Evolutionary conservation across 2,888 invertebrate genomes (phyloP).

Genomic region (Vesta saturnalis): DNA sequence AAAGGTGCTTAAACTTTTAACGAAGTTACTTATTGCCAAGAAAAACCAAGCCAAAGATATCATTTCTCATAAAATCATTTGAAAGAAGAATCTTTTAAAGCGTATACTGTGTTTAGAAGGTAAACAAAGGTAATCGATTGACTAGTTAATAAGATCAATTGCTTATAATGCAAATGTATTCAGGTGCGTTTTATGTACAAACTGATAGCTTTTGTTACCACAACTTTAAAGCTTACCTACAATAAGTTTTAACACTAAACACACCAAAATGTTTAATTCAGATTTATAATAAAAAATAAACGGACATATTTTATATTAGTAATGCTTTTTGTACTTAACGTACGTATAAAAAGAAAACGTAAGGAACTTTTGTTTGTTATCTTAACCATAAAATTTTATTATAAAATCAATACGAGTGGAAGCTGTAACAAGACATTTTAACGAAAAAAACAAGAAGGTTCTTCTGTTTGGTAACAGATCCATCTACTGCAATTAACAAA

Average conservation of each 20-base stretch:
- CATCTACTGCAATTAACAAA: slow-evolving; percentile 12
- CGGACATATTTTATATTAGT: neutral
- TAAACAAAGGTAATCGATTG: neutral
- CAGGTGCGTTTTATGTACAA: neutral
- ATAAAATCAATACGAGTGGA: slow-evolving; percentile 8
- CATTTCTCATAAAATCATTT: neutral
- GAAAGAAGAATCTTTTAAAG: neutral
- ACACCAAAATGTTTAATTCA: neutral
- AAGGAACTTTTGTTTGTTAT: neutral
- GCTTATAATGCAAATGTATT: neutral
- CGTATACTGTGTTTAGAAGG: neutral
- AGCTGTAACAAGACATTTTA: neutral
- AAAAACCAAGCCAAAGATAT: neutral
- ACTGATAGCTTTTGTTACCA: neutral
- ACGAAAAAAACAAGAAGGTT: neutral
- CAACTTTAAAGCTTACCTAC: neutral
- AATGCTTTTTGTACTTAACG: neutral
- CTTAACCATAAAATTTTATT: slow-evolving; percentile 4
- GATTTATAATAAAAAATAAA: neutral
- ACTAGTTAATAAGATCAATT: neutral
- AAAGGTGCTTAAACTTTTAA: neutral
- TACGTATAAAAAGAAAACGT: no score
- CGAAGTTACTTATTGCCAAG: neutral
- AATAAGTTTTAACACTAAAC: no score
- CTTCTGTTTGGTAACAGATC: neutral